Evolutionary conservation across 2,888 invertebrate species (phyloP), one percentile per base, ranked within the genome.

Genomic region (Meghimatium bilineatum): DNA sequence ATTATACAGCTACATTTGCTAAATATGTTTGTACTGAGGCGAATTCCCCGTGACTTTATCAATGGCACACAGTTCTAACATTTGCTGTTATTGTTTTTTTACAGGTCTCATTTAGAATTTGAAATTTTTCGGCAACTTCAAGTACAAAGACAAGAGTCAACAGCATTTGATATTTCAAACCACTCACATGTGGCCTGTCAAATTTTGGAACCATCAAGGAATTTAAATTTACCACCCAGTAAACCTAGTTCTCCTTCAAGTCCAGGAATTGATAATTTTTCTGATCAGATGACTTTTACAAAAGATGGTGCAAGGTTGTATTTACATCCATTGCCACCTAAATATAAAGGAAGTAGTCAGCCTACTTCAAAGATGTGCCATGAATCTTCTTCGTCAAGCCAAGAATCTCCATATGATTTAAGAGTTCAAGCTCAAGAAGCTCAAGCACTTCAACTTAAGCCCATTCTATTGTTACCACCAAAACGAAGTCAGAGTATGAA

Each of bases 71-170:
- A 34, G 32, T 3, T 71, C 17, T 71, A 71, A 38, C 1, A 71
- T 23, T 20, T 29, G 34, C 32, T 20, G 17, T n/a, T 72, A n/a
- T 44, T 72, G 14, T 66, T 56, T 36, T 3, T n/a, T 56, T 80
- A 32, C 85, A 92, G 92, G 85, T 90, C 90, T 32, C 91, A 92
- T 85, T 87, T 93, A 76, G 93, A 93, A 85, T 81, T 93, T 86
- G 93, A 93, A 86, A 92, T 92, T 44, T 91, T 93, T 88, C 89
- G 92, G 10, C 92, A 91, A 84, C 89, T 93, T n/a, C 93, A 93
- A 86, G 88, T 91, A 81, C 91, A 92, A 80, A 88, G 92, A 76
- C 91, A 90, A 79, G 90, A 90, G 56, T 77, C 78, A 5, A 36
- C 80, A 36, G 76, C 49, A 10, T 74, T 44, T 74, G 78, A 63